Evolutionary conservation across 1,140 invertebrate genomes (phyloP).

Genomic region (Panulirus ornatus): DNA sequence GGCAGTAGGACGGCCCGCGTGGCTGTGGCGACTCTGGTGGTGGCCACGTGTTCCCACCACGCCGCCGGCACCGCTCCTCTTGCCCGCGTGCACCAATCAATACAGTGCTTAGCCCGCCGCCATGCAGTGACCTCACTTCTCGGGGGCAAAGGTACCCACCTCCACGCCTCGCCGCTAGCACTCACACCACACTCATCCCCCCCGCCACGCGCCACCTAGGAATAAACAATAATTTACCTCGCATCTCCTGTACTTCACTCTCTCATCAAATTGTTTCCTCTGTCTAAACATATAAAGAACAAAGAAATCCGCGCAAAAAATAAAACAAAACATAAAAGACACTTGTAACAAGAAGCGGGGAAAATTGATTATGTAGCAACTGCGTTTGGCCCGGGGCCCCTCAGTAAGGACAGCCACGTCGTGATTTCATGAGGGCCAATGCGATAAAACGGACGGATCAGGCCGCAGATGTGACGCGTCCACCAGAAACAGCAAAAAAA

Average conservation of each 20-base stretch:
- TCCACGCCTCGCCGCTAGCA: not conserved
- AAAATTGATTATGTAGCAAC: constrained; percentile 63
- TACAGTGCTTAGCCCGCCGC: constrained; percentile 65
- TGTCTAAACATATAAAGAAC: no score
- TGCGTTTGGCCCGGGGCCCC: constrained; percentile 42
- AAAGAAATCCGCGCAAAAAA: no score
- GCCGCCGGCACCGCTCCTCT: constrained; percentile 42
- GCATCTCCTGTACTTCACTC: not conserved
- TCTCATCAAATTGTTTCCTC: not conserved
- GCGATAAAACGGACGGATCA: constrained; percentile 65
- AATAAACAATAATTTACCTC: not conserved
- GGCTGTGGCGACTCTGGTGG: constrained; percentile 52
- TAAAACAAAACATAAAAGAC: not conserved
- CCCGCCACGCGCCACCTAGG: not conserved
- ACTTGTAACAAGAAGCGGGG: constrained; percentile 1
- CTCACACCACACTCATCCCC: not conserved
- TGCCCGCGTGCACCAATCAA: constrained; percentile 68
- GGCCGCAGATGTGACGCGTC: constrained; percentile 51
- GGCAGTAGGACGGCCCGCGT: constrained; percentile 50
- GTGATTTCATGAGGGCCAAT: constrained; percentile 64
- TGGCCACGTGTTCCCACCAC: constrained; percentile 56
- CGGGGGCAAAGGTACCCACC: constrained; percentile 38
- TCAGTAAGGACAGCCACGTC: constrained; percentile 59
- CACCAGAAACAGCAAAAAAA: constrained; percentile 37
- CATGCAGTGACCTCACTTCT: constrained; percentile 63